Conservation (phyloP, 2,888 invertebrate species). For the Fragum sueziense region DNA sequence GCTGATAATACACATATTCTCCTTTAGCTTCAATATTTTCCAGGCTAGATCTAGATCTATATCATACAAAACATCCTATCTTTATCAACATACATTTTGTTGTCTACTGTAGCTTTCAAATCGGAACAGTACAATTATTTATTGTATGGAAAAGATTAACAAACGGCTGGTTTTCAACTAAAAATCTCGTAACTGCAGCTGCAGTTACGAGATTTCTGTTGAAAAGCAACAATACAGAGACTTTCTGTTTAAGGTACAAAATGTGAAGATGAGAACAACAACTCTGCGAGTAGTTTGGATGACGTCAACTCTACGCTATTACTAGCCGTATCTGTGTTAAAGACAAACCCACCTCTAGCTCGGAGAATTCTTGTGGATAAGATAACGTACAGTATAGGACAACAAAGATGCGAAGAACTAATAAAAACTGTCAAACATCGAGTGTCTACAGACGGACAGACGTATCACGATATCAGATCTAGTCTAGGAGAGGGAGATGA, state of each 20-base stretch:
- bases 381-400: conserved; percentile 15
- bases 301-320: conserved; percentile 29
- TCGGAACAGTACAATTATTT: no score
- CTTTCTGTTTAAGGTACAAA: neutral
- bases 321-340: conserved; percentile 35
- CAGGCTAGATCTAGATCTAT: neutral
- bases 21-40: no score
- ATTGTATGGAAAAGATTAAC: neutral
- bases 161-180: neutral
- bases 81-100: no score
- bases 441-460: conserved; percentile 32
- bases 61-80: neutral
- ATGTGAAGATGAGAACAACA: conserved; percentile 27
- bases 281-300: neutral
- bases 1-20: neutral
- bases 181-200: no score
- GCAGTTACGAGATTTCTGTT: neutral
- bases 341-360: conserved; percentile 20
- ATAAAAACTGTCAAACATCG: conserved; percentile 23
- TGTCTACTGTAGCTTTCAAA: no score
- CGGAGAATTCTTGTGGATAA: conserved; percentile 30
- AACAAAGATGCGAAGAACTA: conserved; percentile 17
- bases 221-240: neutral
- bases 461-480: conserved; percentile 16
- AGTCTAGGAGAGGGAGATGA: conserved; percentile 14